phyloP scores from a whole-genome alignment of 1,140 invertebrate species.

The Archegozetes longisetosus region DNA sequence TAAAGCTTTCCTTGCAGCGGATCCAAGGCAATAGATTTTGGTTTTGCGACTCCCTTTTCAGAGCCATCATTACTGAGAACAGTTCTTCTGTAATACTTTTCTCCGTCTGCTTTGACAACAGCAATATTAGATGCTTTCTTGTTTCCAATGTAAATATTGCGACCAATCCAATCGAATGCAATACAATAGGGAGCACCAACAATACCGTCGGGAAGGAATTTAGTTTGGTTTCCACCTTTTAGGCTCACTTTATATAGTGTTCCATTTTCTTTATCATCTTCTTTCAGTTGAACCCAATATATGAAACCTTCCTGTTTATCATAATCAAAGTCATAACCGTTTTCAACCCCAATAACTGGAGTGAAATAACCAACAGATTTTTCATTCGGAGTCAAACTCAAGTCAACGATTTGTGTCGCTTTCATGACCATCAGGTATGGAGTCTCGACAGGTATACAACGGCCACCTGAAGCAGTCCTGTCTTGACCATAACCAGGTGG shows the following conservation, averaged over 20 bases:
- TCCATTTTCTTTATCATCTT: conserved; percentile 30
- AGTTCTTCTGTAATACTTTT: conserved; percentile 54
- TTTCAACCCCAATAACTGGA: conserved; percentile 76
- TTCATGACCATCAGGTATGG: conserved; percentile 81
- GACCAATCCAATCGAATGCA: conserved; percentile 88
- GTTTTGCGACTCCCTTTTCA: conserved; percentile 64
- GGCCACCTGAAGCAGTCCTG: conserved; percentile 41
- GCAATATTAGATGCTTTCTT: conserved; percentile 79
- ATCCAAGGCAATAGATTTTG: conserved; percentile 72
- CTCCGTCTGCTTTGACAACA: conserved; percentile 69
- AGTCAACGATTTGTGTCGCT: conserved; percentile 69
- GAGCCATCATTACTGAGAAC: conserved; percentile 81
- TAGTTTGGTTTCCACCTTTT: conserved; percentile 66
- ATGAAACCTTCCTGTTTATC: conserved; percentile 64
- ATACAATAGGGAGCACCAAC: conserved; percentile 77
- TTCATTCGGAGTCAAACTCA: conserved; percentile 48
- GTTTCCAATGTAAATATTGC: conserved; percentile 89
- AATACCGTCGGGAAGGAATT: conserved; percentile 58
- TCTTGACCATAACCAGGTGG: conserved; percentile 59
- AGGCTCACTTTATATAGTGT: conserved; percentile 43
- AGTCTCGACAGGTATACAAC: conserved; percentile 65
- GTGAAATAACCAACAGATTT: conserved; percentile 52
- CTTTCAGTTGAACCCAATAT: conserved; percentile 59
- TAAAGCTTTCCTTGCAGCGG: conserved; percentile 78
- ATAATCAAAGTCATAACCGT: conserved; percentile 76